Evolutionary conservation across 2,888 invertebrate genomes (phyloP).

Genomic region (Eretmocerus hayati): DNA sequence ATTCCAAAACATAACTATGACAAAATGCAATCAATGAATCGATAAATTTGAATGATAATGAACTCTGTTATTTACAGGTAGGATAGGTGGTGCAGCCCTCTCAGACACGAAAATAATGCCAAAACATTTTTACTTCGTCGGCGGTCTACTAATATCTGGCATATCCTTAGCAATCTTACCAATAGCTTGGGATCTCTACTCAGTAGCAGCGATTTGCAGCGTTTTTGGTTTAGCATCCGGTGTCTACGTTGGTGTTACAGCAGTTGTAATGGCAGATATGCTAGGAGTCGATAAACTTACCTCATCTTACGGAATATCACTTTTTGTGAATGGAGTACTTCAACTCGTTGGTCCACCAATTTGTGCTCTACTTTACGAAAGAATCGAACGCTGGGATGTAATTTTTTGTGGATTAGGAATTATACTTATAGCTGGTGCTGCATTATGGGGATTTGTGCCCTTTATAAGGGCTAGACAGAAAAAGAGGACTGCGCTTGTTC

Average conservation of each 20-base stretch:
- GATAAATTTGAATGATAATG: too few relatives aligned
- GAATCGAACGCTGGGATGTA: slow-evolving; percentile 60
- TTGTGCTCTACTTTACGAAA: slow-evolving; percentile 67
- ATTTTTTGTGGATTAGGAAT: slow-evolving; percentile 69
- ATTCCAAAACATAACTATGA: too few relatives aligned
- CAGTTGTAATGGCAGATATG: slow-evolving; percentile 83
- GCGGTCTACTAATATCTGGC: slow-evolving; percentile 71
- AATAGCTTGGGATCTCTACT: slow-evolving; percentile 57
- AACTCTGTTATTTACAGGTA: slow-evolving; percentile 5
- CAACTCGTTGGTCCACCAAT: slow-evolving; percentile 77
- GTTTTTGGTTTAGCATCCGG: slow-evolving; percentile 78
- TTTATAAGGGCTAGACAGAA: too few relatives aligned
- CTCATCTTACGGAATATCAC: slow-evolving; percentile 78
- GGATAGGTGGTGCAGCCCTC: slow-evolving; percentile 78
- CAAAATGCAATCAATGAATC: too few relatives aligned
- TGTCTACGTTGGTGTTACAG: slow-evolving; percentile 77
- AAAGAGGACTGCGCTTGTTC: too few relatives aligned
- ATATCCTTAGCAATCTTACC: slow-evolving; percentile 67
- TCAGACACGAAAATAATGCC: slow-evolving; percentile 72
- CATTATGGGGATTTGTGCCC: slow-evolving; percentile 71
- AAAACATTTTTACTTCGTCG: slow-evolving; percentile 76
- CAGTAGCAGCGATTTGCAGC: slow-evolving; percentile 64
- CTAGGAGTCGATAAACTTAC: slow-evolving; percentile 76
- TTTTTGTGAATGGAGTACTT: slow-evolving; percentile 76
- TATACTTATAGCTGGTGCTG: slow-evolving; percentile 63